Conservation (phyloP, 2,797 vertebrate species). For the Spheniscus humboldti region DNA sequence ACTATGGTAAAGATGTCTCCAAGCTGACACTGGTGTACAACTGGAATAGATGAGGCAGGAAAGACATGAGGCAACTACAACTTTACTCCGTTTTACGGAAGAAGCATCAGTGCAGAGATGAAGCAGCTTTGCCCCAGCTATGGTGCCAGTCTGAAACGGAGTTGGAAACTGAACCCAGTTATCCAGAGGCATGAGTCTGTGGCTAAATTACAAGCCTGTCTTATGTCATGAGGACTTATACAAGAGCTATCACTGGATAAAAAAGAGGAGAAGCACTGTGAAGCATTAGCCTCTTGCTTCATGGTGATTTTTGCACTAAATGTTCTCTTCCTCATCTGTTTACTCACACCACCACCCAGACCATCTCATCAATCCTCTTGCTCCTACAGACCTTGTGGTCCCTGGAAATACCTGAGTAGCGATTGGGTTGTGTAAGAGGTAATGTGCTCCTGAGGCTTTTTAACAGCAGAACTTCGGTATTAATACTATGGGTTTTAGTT, state of each 20-base stretch:
- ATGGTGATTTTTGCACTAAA: not conserved
- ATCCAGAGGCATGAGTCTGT: not conserved
- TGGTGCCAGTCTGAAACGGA: not conserved
- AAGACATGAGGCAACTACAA: fast-evolving
- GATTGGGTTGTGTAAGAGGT: not conserved
- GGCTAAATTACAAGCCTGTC: not conserved
- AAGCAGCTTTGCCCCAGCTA: not conserved
- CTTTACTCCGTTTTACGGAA: not conserved
- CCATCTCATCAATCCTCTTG: not conserved
- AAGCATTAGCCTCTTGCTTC: not conserved
- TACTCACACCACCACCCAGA: not conserved
- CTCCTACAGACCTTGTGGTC: not conserved
- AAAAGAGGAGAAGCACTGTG: not conserved
- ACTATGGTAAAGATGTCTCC: not conserved
- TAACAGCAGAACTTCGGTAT: not conserved
- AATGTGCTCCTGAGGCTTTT: not conserved
- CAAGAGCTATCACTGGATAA: not conserved
- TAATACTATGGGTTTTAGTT: not conserved
- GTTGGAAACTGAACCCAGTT: not conserved
- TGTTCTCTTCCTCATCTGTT: not conserved
- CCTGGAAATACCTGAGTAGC: not conserved
- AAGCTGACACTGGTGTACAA: not conserved
- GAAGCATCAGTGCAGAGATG: not conserved
- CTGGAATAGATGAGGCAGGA: not conserved
- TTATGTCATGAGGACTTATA: not conserved